phyloP scores from a whole-genome alignment of 2,888 invertebrate genomes.

The Luperina testacea region DNA sequence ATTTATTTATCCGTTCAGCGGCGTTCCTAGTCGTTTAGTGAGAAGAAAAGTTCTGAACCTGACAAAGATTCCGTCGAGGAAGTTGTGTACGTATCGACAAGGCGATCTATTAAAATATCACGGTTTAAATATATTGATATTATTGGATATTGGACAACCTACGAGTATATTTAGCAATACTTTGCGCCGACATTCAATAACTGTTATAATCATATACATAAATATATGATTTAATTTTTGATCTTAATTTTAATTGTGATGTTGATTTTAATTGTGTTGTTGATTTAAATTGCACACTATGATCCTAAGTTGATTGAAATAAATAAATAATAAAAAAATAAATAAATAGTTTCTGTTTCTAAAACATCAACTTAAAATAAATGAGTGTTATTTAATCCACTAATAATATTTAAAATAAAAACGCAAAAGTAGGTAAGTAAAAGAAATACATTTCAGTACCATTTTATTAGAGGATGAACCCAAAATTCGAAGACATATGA shows the following conservation, averaged over 20 bases:
- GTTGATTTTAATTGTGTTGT: too few species aligned
- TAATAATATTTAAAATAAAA: not conserved
- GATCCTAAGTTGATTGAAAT: too few species aligned
- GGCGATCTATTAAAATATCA: constrained; percentile 20
- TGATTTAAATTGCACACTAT: too few species aligned
- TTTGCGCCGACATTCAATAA: not conserved
- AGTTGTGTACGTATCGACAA: constrained; percentile 54
- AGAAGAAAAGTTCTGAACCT: constrained; percentile 73
- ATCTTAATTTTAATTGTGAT: too few species aligned
- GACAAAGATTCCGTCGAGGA: constrained; percentile 65
- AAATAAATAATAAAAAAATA: too few species aligned
- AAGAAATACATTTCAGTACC: not conserved
- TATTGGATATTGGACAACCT: too few species aligned
- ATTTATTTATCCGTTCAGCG: constrained; percentile 13
- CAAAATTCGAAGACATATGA: not conserved
- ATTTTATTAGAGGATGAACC: not conserved
- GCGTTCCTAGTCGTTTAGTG: constrained; percentile 42
- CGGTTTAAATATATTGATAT: not conserved
- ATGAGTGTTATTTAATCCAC: not conserved
- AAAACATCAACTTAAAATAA: too few species aligned
- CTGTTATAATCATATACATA: not conserved
- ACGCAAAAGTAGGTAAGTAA: not conserved
- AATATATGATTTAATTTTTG: too few species aligned
- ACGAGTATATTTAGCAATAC: too few species aligned
- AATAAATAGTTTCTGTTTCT: not conserved